Base-by-base conservation (phyloP, 2,888 invertebrate genomes). In the Mimumesa dahlbomi region DNA sequence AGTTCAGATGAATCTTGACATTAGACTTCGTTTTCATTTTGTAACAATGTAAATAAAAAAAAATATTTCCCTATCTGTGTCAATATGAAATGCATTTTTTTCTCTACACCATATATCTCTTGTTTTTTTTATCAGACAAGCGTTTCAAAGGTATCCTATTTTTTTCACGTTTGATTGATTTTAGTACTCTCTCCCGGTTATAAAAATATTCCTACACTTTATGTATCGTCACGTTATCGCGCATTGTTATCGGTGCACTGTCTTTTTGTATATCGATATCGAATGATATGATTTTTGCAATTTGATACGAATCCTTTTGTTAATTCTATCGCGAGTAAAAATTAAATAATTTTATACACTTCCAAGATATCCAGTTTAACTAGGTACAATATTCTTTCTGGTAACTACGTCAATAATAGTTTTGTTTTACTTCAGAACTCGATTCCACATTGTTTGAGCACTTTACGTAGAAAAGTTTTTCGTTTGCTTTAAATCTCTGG, bases 1-100 rank as follows among this genome's bases (percentile, higher is more conserved):
- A 82, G 79, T 64, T 81, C 83, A 11, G 84, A 83, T 9, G 69
- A 67, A 11, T 77, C 67, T n/a, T 25, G 49, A 73, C 14, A 61
- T 69, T 75, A 73, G 2, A 19, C 7, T 18, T 29, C 21, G 21
- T 40, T 40, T 16, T 40, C 11, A 5, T 29, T 34, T n/a, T 16
- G 0, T 21, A 6, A 45, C 2, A 1, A 25, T 25, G 25, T 25
- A 25, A 25, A 25, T 40, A 40, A 9, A 2, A 11, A 36, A 40
- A 40, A 16, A 16, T 40, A 16, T 16, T 40, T 16, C 3, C n/a
- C n/a, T 40, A 16, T 16, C 0, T 16, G 1, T 40, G 16, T 40
- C 13, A 21, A 31, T 16, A 19, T 2, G 4, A 34, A 1, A 22
- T 16, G n/a, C 11, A 7, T 34, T 11, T 7, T 34, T 34, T 11